Conservation (phyloP, 2,113 vertebrate species). For the Chaenocephalus aceratus region DNA sequence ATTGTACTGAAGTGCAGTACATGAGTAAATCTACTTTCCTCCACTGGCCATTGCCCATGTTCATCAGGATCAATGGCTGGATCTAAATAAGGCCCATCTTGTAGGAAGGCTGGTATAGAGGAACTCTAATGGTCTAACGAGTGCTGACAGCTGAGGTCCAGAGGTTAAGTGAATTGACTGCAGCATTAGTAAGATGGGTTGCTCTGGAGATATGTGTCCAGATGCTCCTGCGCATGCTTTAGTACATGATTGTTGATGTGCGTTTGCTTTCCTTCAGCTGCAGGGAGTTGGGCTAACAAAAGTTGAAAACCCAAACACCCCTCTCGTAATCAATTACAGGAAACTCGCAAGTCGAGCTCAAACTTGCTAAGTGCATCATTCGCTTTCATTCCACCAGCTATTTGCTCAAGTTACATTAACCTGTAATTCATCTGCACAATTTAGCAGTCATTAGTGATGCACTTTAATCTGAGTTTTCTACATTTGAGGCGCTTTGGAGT, state of each 20-base stretch:
- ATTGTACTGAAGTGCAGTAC: no score
- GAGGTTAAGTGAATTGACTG: conserved; percentile 76
- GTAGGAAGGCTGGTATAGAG: conserved; percentile 38
- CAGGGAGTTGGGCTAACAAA: conserved; percentile 17
- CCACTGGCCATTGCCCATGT: neutral
- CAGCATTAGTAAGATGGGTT: conserved; percentile 66
- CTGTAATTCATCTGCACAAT: conserved; percentile 29
- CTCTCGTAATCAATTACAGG: conserved; percentile 28
- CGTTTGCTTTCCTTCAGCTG: conserved; percentile 19
- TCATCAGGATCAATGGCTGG: conserved; percentile 6
- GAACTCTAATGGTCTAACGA: conserved; percentile 66
- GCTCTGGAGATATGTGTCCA: conserved; percentile 52
- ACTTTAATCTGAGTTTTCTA: conserved; percentile 22
- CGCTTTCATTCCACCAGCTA: conserved; percentile 17
- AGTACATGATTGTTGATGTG: neutral
- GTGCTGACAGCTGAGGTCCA: conserved; percentile 70
- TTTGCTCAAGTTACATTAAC: conserved; percentile 37
- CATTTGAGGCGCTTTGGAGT: neutral
- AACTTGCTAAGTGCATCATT: conserved; percentile 45
- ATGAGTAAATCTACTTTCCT: no score
- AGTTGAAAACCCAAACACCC: conserved; percentile 21
- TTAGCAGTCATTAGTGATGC: conserved; percentile 15
- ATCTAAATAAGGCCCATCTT: conserved; percentile 39
- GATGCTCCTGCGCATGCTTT: conserved; percentile 37
- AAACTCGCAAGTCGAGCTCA: conserved; percentile 48